A percentile compares a stretch with the other conserved stretches of the same genome.
Evolutionary conservation across 1,140 invertebrate species (phyloP).

Genomic region (Leptinotarsa defecta): DNA sequence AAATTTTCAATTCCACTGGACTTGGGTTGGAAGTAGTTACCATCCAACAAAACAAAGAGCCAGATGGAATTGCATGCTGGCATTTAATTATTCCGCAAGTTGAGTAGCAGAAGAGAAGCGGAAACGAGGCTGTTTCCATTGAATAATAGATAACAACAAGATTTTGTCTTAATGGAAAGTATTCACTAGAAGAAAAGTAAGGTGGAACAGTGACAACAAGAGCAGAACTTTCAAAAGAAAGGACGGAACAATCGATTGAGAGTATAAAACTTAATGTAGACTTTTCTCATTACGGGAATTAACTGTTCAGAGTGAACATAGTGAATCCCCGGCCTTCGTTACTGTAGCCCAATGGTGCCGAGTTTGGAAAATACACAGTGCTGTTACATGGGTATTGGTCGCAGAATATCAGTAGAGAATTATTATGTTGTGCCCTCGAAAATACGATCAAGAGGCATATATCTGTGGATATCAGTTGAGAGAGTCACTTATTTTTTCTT

Average conservation of each 20-base stretch:
- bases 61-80: not conserved
- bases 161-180: not conserved
- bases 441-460: no score
- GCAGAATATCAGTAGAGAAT: no score
- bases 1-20: no score
- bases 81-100: constrained; percentile 8
- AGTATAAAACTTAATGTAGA: constrained; percentile 18
- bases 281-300: constrained; percentile 9
- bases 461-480: no score
- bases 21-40: no score
- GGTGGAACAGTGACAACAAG: constrained; percentile 2
- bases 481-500: no score
- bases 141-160: constrained; percentile 11
- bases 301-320: not conserved
- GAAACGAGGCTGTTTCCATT: not conserved
- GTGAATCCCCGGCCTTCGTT: not conserved
- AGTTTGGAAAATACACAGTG: not conserved
- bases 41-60: no score
- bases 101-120: not conserved
- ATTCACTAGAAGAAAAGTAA: constrained; percentile 7
- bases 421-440: no score
- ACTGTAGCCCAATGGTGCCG: not conserved
- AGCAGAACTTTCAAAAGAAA: constrained; percentile 9
- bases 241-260: constrained; percentile 7
- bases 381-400: no score